Conservation (phyloP, 2,797 vertebrate species). For the Scomberomorus guttatus region DNA sequence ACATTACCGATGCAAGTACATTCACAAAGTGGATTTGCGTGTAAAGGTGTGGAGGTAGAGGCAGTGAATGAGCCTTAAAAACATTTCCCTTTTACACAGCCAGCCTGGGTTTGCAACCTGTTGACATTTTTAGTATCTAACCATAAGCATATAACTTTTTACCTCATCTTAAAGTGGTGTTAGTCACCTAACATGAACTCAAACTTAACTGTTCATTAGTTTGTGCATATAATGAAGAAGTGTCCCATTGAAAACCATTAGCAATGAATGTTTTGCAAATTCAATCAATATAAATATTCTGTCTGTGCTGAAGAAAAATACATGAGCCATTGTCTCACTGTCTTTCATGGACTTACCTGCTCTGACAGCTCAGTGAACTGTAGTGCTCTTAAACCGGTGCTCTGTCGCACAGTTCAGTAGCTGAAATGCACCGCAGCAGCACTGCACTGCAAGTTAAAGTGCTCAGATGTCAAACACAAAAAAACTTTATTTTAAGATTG, state of each 20-base stretch:
- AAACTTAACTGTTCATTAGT: no score
- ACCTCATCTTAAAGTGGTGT: no score
- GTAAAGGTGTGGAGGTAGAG: not conserved
- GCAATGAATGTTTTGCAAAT: no score
- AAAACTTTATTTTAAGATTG: not conserved
- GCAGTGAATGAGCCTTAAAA: not conserved
- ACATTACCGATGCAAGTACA: not conserved
- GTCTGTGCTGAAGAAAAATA: no score
- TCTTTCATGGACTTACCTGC: no score
- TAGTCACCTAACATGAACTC: no score
- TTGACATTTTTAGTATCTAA: constrained; percentile 2
- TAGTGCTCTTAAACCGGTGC: no score
- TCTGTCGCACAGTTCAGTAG: not conserved
- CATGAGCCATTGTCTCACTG: no score
- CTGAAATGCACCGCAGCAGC: not conserved
- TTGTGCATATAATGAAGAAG: no score
- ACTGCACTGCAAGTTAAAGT: not conserved
- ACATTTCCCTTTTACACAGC: not conserved
- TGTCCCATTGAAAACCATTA: no score
- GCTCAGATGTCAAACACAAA: constrained; percentile 2
- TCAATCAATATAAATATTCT: no score
- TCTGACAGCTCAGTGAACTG: not conserved
- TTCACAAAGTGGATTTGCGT: constrained; percentile 2
- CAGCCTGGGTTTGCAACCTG: not conserved
- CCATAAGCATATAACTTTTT: no score